Evolutionary conservation across 2,888 invertebrate species (phyloP).

Genomic region (Onthophagus sagittarius): DNA sequence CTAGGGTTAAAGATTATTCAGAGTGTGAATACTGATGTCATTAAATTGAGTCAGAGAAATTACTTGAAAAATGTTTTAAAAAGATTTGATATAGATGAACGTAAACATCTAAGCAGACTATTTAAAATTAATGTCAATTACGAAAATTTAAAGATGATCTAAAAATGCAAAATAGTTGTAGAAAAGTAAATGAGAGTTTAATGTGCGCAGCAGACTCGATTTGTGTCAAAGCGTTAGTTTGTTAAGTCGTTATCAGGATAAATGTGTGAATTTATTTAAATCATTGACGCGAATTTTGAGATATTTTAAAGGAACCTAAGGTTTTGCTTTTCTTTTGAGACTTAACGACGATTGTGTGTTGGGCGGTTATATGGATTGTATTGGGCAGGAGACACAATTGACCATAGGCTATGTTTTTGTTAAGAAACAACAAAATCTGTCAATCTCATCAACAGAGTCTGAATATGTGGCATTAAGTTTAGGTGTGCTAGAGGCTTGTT

Average conservation of each 20-base stretch:
- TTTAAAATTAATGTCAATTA: not conserved
- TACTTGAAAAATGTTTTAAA: not conserved
- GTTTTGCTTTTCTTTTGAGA: slow-evolving; percentile 19
- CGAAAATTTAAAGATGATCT: not conserved
- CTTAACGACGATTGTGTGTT: slow-evolving; percentile 13
- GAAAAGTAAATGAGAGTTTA: slow-evolving; percentile 12
- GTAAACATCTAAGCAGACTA: not conserved
- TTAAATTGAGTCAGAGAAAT: not conserved
- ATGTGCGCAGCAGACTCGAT: slow-evolving; percentile 18
- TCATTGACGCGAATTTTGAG: slow-evolving; percentile 27
- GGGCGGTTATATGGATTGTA: slow-evolving; percentile 35
- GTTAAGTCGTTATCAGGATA: slow-evolving; percentile 16
- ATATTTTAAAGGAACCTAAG: slow-evolving; percentile 26
- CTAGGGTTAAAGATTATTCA: too few relatives aligned
- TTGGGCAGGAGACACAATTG: slow-evolving; percentile 32
- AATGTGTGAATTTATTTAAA: slow-evolving; percentile 17
- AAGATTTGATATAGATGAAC: not conserved
- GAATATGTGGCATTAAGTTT: slow-evolving; percentile 37
- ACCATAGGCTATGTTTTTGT: slow-evolving; percentile 37
- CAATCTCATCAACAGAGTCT: slow-evolving; percentile 39
- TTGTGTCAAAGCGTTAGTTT: slow-evolving; percentile 5
- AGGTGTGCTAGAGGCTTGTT: slow-evolving; percentile 33
- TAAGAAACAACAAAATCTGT: slow-evolving; percentile 36
- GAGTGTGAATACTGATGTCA: not conserved
- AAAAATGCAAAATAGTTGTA: not conserved